These are phyloP conservation scores for Martes flavigula DNA, from an alignment of 2,797 vertebrate genomes.

Conservation along the genomic window DNA sequence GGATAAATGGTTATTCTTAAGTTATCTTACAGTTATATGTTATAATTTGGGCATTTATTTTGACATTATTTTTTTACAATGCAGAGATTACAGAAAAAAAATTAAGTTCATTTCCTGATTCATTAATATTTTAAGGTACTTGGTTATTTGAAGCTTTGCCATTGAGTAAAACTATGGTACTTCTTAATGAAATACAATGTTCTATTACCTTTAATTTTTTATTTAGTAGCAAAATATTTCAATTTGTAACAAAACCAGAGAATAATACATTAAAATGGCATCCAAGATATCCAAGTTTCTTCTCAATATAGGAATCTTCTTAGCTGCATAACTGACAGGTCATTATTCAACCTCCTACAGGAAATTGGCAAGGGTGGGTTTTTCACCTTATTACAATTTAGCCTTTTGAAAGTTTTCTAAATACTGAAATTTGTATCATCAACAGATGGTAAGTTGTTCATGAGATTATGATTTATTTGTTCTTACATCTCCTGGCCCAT, in stretches of 20 bases:
- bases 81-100: neutral
- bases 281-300: neutral
- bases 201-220: neutral
- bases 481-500: neutral
- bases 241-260: neutral
- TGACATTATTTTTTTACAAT: neutral
- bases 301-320: neutral
- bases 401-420: neutral
- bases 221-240: neutral
- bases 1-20: neutral
- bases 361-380: neutral
- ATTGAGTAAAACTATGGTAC: neutral
- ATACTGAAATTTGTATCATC: neutral
- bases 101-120: neutral
- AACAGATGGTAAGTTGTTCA: neutral
- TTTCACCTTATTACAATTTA: neutral
- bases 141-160: neutral
- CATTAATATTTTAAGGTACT: constrained; percentile 14
- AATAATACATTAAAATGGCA: neutral
- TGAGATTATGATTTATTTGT: neutral
- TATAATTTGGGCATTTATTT: constrained; percentile 20
- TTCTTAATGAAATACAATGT: neutral
- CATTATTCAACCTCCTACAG: neutral
- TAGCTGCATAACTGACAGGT: neutral
- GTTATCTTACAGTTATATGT: neutral